Evolutionary conservation across 2,113 vertebrate species (phyloP), one percentile per base, ranked within the genome.

Genomic region (Podilymbus podiceps): DNA sequence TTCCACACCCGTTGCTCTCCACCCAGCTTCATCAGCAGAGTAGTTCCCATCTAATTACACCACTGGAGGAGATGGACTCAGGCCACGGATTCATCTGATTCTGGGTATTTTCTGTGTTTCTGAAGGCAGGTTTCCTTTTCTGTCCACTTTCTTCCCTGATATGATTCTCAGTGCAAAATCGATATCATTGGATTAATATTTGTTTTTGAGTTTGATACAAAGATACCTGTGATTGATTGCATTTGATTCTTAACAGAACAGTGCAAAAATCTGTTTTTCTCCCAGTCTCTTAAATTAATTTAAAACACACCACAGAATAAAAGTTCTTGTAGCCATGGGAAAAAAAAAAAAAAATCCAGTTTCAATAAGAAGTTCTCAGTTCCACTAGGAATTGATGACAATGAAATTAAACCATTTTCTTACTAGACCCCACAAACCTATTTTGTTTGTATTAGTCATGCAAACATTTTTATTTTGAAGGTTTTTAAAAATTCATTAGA

Each of bases 211-310:
- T 66, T 74, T 75, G 25, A n/a, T 74, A 25, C 30, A 64, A 76
- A 58, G 8, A 15, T 40, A 69, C 24, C 15, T 20, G 5, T 0
- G 4, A 56, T 1, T 52, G 53, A 56, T n/a, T 30, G 30, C 10
- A 56, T 49, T 77, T 49, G 24, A n/a, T 14, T 52, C 14, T 77
- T 33, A 84, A 87, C 55, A 49, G 49, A 74, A 66, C 6, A 79
- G 13, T 2, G 2, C 20, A 46, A 74, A 60, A 7, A 5, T 49
- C 12, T 31, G 21, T 10, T 64, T 90, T 78, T 20, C 17, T 81
- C 27, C 19, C 53, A 30, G 18, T 25, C 21, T 62, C 10, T 75
- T 50, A 28, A n/a, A 77, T 50, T 56, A 33, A 67, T 53, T 75
- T 56, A 58, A 83, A 79, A 38, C 28, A 58, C 15, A 71, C 1